These are phyloP conservation scores for Drymonia ruficornis DNA, from an alignment of 2,888 invertebrate genomes.

Conservation along the genomic window DNA sequence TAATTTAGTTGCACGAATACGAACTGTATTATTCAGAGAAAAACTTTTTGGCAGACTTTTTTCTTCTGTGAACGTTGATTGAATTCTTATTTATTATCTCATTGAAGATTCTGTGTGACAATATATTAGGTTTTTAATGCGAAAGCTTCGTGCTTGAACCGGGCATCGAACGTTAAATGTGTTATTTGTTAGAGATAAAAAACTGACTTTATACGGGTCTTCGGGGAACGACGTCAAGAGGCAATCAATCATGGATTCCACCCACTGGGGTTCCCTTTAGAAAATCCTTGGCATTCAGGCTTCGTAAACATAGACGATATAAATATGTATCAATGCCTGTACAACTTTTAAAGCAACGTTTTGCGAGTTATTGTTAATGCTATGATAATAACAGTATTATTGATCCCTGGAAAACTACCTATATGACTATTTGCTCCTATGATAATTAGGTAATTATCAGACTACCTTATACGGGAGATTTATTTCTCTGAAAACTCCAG, in stretches of 20 bases:
- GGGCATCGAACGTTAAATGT: background rate
- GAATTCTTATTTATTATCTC: background rate
- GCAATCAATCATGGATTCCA: constrained; percentile 1
- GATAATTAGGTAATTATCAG: too few relatives aligned
- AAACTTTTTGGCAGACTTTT: too few relatives aligned
- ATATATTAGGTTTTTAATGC: background rate
- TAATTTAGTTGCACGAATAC: too few relatives aligned
- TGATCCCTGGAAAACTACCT: background rate
- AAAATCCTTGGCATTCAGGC: constrained; percentile 3
- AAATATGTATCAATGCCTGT: constrained; percentile 19
- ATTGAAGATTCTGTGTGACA: background rate
- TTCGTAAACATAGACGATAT: background rate
- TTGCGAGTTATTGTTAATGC: constrained; percentile 9
- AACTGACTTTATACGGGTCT: background rate
- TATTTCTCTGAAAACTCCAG: too few relatives aligned
- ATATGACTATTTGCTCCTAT: too few relatives aligned
- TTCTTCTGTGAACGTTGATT: background rate
- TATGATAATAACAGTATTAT: too few relatives aligned
- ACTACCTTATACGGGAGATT: too few relatives aligned
- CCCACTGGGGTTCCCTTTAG: background rate
- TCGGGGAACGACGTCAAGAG: background rate
- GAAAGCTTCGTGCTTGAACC: background rate
- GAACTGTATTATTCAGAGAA: too few relatives aligned
- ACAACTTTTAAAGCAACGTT: constrained; percentile 23
- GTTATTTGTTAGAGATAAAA: background rate